Conservation (phyloP, 2,888 invertebrate species). For the Hyposoter dolosus region DNA sequence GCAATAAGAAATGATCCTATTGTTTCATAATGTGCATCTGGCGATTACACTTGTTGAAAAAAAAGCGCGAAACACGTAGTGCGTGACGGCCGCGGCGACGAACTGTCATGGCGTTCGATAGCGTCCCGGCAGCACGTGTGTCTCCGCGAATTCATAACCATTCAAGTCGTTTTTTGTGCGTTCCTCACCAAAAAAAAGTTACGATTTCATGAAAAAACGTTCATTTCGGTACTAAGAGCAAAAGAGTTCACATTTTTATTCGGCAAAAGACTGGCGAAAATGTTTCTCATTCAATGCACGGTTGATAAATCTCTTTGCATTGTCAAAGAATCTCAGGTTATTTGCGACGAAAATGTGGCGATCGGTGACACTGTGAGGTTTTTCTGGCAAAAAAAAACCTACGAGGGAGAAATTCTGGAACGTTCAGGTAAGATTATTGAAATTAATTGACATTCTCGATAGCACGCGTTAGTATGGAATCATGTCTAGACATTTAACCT, state of each 20-base stretch:
- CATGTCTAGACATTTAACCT: conserved; percentile 2
- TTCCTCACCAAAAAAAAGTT: conserved; percentile 14
- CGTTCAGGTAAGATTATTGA: conserved; percentile 41
- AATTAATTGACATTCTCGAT: conserved; percentile 30
- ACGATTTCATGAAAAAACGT: conserved; percentile 24
- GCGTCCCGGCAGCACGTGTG: conserved; percentile 24
- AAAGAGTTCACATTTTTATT: conserved; percentile 32
- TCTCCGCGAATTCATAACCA: conserved; percentile 15
- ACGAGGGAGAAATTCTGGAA: conserved; percentile 29
- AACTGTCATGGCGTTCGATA: conserved; percentile 35
- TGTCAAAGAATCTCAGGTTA: conserved; percentile 34
- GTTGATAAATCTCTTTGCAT: conserved; percentile 37
- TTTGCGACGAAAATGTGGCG: conserved; percentile 29
- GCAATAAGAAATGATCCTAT: conserved; percentile 13
- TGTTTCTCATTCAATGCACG: conserved; percentile 39
- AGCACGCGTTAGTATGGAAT: conserved; percentile 23
- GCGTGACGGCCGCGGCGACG: conserved; percentile 29
- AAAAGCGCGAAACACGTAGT: conserved; percentile 23
- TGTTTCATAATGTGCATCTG: conserved; percentile 22
- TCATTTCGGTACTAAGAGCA: conserved; percentile 24
- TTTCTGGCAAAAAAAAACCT: conserved; percentile 37
- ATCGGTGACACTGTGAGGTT: conserved; percentile 39
- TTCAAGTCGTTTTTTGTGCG: conserved; percentile 5
- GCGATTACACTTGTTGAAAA: conserved; percentile 19
- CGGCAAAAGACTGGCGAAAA: conserved; percentile 5